phyloP scores from a whole-genome alignment of 2,113 vertebrate species.

The Gallinago media region DNA sequence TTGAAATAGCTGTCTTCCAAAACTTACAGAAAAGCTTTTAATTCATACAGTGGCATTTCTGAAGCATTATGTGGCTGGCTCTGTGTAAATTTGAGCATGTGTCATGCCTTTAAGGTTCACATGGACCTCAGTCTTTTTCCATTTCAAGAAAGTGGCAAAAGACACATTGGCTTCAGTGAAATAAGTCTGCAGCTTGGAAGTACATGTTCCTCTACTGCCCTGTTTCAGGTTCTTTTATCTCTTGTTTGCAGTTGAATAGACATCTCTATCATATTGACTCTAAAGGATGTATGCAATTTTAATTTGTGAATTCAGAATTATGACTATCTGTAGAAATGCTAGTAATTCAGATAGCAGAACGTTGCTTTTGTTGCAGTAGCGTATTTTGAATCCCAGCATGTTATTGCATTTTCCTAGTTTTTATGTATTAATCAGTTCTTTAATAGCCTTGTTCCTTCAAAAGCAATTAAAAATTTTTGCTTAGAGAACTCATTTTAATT shows the following conservation, averaged over 20 bases:
- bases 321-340: not conserved
- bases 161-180: not conserved
- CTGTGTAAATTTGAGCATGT: not conserved
- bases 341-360: not conserved
- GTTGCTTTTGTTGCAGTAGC: not conserved
- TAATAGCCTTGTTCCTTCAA: slow-evolving; percentile 4
- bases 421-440: not conserved
- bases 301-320: not conserved
- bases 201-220: accelerated
- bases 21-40: not conserved
- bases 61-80: not conserved
- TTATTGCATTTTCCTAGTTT: not conserved
- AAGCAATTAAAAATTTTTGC: slow-evolving; percentile 1
- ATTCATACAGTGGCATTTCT: not conserved
- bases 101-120: not conserved
- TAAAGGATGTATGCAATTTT: not conserved
- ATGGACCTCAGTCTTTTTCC: not conserved
- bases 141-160: not conserved
- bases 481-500: slow-evolving; percentile 31
- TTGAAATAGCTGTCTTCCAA: not conserved
- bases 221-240: not conserved
- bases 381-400: not conserved
- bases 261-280: not conserved
- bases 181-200: not conserved
- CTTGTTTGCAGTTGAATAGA: not conserved